These are phyloP conservation scores for Drosophila maculinotata DNA, from an alignment of 2,888 invertebrate genomes.

Conservation along the genomic window DNA sequence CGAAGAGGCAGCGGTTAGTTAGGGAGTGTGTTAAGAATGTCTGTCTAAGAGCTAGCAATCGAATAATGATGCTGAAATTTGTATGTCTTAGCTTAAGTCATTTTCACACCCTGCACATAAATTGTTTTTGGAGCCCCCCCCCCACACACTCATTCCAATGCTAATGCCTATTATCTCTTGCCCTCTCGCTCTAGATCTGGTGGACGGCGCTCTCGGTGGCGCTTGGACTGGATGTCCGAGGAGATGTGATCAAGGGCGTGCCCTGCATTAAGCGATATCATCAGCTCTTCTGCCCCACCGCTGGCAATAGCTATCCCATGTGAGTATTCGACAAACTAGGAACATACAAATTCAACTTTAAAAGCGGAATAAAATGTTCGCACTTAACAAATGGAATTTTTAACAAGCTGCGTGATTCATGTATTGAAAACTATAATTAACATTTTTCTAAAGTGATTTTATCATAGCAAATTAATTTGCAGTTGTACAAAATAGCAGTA, in stretches of 20 bases:
- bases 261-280: slow-evolving; percentile 96
- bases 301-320: slow-evolving; percentile 96
- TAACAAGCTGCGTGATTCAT: slow-evolving; percentile 26
- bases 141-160: slow-evolving; percentile 31
- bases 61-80: slow-evolving; percentile 47
- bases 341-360: background rate
- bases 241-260: slow-evolving; percentile 94
- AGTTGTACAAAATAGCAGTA: no score
- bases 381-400: slow-evolving; percentile 5
- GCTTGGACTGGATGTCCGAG: slow-evolving; percentile 93
- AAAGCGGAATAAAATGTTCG: background rate
- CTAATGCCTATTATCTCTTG: slow-evolving; percentile 47
- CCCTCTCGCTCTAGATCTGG: slow-evolving; percentile 88
- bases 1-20: background rate
- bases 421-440: slow-evolving; percentile 2
- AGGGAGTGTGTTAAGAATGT: background rate
- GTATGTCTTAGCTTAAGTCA: slow-evolving; percentile 71
- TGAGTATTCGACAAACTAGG: slow-evolving; percentile 87
- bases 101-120: slow-evolving; percentile 76
- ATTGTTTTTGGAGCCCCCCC: slow-evolving; percentile 54
- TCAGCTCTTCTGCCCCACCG: slow-evolving; percentile 96
- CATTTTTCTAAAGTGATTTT: slow-evolving; percentile 9
- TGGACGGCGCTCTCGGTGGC: slow-evolving; percentile 96
- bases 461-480: slow-evolving; percentile 19
- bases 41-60: background rate